Conservation (phyloP, 2,888 invertebrate species). For the Oscheius sp. region DNA sequence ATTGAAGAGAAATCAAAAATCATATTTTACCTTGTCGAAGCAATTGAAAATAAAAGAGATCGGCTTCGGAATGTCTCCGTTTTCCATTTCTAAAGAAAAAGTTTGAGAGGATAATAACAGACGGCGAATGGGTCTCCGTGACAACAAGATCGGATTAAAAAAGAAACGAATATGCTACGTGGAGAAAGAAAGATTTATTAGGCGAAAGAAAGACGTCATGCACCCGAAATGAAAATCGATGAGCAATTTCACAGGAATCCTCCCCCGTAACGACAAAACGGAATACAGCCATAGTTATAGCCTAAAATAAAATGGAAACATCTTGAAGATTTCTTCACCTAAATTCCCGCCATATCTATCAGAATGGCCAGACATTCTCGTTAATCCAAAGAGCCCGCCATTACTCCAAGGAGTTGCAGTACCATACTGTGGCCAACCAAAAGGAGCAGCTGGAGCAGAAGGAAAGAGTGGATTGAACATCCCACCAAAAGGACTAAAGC, state of each 20-base stretch:
- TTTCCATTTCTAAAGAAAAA: too few relatives aligned
- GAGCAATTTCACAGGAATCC: not conserved
- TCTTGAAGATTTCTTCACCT: not conserved
- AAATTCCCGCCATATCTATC: conserved; percentile 19
- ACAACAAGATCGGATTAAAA: not conserved
- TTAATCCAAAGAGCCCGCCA: conserved; percentile 20
- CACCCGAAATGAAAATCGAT: not conserved
- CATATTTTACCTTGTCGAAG: too few relatives aligned
- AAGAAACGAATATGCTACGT: not conserved
- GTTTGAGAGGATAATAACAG: too few relatives aligned
- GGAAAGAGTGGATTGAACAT: conserved; percentile 6
- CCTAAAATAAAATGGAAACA: conserved; percentile 4
- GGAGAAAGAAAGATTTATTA: not conserved
- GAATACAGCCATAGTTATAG: conserved; percentile 17
- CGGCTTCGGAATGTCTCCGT: too few relatives aligned
- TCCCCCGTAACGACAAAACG: not conserved
- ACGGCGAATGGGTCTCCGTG: not conserved
- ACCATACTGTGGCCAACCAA: conserved; percentile 23
- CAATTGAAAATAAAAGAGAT: too few relatives aligned
- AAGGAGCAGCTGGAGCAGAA: not conserved
- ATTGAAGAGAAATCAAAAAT: too few relatives aligned
- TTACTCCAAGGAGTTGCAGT: conserved; percentile 20
- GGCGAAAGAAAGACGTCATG: not conserved
- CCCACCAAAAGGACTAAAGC: not conserved
- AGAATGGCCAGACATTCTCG: conserved; percentile 18